Base-by-base conservation (phyloP, 1,140 invertebrate genomes). In the Halictus rubicundus region DNA sequence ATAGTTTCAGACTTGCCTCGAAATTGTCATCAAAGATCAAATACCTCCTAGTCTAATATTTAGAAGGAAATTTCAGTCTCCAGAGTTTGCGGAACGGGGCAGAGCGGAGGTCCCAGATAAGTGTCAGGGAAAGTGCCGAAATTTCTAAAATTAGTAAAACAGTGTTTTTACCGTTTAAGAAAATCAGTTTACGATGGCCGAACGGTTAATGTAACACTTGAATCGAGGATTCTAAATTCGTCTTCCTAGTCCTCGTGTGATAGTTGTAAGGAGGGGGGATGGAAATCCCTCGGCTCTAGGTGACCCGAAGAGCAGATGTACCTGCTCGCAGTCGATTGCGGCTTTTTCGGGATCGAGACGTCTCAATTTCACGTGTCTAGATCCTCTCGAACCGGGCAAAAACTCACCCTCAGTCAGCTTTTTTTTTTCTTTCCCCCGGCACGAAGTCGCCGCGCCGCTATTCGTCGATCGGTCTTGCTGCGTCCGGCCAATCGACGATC, bases 341-440 rank as follows among this genome's bases (percentile, higher is more conserved):
- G 81, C 86, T 91, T 90, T 91, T 89, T 90, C 90, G 89, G 86
- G 88, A 86, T 89, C 81, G 87, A 88, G 89, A 92, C 88, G 91
- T 92, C 91, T 93, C 91, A 93, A 93, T 93, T 92, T 93, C 92
- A 92, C 90, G 88, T 91, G 76, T 89, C 46, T 74, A 39, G 42
- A 32, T 32, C 32, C 19, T 61, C 37, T 57, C 23, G n/a, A 54
- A 39, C 7, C 52, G n/a, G n/a, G 59, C 64, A 87, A 90, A 89
- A 90, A 81, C 68, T 87, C 73, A 83, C 88, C 86, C 87, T 82
- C 71, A 64, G 68, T 77, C 77, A 80, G 75, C 6, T 78, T 89
- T 88, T 14, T 78, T 89, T 88, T 88, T 88, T 88, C 39, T n/a
- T n/a, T n/a, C n/a, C n/a, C n/a, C 66, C 65, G 72, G 23, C 61